Base-by-base conservation (phyloP, 1,140 invertebrate genomes). In the Goniozus legneri region DNA sequence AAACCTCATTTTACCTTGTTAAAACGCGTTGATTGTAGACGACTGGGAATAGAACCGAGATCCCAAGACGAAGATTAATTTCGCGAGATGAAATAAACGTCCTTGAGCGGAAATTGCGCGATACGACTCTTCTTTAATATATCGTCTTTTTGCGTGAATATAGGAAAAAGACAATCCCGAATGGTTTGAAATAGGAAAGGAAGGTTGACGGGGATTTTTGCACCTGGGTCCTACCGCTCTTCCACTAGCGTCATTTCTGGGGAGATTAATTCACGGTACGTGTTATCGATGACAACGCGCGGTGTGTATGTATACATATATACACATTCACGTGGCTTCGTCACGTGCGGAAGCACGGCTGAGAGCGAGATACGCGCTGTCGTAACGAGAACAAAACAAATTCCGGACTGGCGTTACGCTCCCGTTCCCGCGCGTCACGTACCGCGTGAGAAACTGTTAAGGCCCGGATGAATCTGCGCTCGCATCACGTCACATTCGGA, bases 61-160 rank as follows among this genome's bases (percentile, higher is more conserved):
- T 44, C 22, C 40, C 46, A 22, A 44, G 46, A 35, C 46, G 31
- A 41, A 43, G 42, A 43, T 48, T 48, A 39, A 41, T 33, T n/a
- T n/a, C n/a, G n/a, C n/a, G n/a, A n/a, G n/a, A n/a, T n/a, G n/a
- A n/a, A n/a, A n/a, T n/a, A n/a, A n/a, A n/a, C n/a, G n/a, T n/a
- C n/a, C n/a, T n/a, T n/a, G n/a, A n/a, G n/a, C n/a, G n/a, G n/a
- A n/a, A n/a, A n/a, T n/a, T n/a, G n/a, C n/a, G n/a, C n/a, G n/a
- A n/a, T n/a, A n/a, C n/a, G n/a, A n/a, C n/a, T n/a, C n/a, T n/a
- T n/a, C n/a, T n/a, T n/a, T n/a, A n/a, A n/a, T n/a, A n/a, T n/a
- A n/a, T n/a, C n/a, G n/a, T n/a, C n/a, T n/a, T n/a, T n/a, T n/a
- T n/a, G n/a, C n/a, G n/a, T n/a, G n/a, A n/a, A n/a, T n/a, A n/a